Evolutionary conservation across 2,113 vertebrate genomes (phyloP).

Genomic region (Centropus unirufus): DNA sequence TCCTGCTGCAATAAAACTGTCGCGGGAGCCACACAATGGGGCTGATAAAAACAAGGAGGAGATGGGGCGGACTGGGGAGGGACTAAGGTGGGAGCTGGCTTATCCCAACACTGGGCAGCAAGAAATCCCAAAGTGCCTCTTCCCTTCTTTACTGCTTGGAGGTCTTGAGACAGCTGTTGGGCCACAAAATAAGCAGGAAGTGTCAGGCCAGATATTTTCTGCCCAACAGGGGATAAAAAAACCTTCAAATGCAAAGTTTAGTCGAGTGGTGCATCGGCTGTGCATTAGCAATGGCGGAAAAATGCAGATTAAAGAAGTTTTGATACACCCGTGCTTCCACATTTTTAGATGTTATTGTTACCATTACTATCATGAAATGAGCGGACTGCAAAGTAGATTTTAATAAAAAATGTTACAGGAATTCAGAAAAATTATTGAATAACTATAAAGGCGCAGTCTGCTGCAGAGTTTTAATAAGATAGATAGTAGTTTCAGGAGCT

Average conservation of each 20-base stretch:
- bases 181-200: not conserved
- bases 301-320: not conserved
- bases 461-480: not conserved
- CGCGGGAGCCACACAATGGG: accelerated
- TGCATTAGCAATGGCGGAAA: not conserved
- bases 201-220: not conserved
- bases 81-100: not conserved
- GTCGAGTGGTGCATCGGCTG: not conserved
- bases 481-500: not conserved
- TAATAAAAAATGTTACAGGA: not conserved
- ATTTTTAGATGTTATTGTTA: not conserved
- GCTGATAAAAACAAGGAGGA: accelerated
- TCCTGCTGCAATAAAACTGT: accelerated
- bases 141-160: accelerated
- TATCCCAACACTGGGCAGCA: accelerated
- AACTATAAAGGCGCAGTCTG: not conserved
- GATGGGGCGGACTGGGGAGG: not conserved
- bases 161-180: not conserved
- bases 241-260: not conserved
- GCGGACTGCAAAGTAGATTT: not conserved
- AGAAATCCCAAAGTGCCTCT: not conserved
- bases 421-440: not conserved
- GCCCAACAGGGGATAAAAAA: accelerated
- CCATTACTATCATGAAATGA: not conserved
- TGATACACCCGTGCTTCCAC: not conserved